phyloP scores from a whole-genome alignment of 2,888 invertebrate genomes.

The Stenodema calcarata region DNA sequence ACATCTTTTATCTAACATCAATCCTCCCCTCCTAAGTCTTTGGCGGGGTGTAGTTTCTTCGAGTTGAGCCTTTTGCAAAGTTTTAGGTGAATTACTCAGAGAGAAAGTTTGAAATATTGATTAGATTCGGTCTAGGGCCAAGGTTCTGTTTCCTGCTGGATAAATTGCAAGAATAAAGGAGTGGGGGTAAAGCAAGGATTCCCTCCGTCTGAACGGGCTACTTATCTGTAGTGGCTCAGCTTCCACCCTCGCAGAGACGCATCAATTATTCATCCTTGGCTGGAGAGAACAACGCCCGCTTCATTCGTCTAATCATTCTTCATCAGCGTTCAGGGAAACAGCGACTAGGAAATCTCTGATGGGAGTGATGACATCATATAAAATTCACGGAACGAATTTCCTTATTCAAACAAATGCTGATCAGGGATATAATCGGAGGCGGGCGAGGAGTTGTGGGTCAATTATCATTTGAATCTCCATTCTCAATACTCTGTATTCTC shows the following conservation, averaged over 20 bases:
- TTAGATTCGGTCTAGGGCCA: slow-evolving; percentile 1
- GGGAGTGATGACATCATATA: not conserved
- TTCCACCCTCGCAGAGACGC: not conserved
- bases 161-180: not conserved
- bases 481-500: no score
- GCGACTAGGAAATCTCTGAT: not conserved
- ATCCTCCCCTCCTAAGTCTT: not conserved
- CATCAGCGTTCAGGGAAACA: not conserved
- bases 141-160: not conserved
- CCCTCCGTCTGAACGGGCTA: not conserved
- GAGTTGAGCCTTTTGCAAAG: not conserved
- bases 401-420: not conserved
- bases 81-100: slow-evolving; percentile 15
- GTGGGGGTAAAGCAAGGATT: not conserved
- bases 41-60: not conserved
- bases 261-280: not conserved
- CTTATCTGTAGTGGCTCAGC: not conserved
- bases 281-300: not conserved
- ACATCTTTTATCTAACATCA: not conserved
- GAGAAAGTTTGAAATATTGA: slow-evolving; percentile 26
- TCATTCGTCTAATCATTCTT: not conserved
- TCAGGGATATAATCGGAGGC: no score
- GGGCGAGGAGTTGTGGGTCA: no score
- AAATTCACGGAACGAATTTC: not conserved
- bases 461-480: no score